Evolutionary conservation across 2,888 invertebrate species (phyloP).

Genomic region (Ctena decussata): DNA sequence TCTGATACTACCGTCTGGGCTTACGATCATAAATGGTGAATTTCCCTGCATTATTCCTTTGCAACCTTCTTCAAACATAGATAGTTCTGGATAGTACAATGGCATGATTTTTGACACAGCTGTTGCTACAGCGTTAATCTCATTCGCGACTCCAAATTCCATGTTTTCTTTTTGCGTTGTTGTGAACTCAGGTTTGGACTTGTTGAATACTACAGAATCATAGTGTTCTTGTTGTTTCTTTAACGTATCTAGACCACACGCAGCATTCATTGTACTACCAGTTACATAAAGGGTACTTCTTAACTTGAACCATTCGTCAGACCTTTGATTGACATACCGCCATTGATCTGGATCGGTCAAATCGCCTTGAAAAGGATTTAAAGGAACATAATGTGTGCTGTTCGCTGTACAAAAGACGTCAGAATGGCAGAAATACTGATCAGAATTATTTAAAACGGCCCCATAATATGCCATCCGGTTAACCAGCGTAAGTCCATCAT

Average conservation of each 20-base stretch:
- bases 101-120: conserved; percentile 12
- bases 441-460: neutral
- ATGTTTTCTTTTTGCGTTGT: neutral
- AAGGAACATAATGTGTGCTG: neutral
- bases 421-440: neutral
- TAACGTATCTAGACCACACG: conserved; percentile 2
- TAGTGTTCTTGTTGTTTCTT: conserved; percentile 12
- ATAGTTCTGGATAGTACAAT: conserved; percentile 3
- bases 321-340: conserved; percentile 2
- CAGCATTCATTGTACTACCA: conserved; percentile 10
- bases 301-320: neutral
- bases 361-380: neutral
- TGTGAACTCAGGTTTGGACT: neutral
- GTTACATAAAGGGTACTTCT: neutral
- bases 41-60: neutral
- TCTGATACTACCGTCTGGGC: conserved; percentile 13
- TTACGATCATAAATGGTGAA: conserved; percentile 22
- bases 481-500: neutral
- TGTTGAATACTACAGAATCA: neutral
- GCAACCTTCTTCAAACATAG: conserved; percentile 24
- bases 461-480: neutral
- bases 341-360: neutral
- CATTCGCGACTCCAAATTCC: conserved; percentile 22
- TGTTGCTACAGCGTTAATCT: conserved; percentile 25
- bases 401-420: neutral